phyloP scores from a whole-genome alignment of 2,797 vertebrate genomes.

The Spinibarbus caldwelli region DNA sequence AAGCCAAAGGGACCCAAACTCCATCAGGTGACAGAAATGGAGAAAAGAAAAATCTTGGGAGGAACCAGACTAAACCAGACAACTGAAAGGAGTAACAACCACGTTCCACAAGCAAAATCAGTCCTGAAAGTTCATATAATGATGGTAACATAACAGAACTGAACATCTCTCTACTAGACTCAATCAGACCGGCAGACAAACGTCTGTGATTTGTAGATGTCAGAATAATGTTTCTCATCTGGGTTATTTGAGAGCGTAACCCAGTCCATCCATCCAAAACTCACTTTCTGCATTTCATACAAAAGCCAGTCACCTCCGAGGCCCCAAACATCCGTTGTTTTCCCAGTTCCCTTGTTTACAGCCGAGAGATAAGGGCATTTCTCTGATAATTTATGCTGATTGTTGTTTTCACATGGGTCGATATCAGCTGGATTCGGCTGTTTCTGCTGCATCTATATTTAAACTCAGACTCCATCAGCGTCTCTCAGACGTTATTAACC shows the following conservation, averaged over 20 bases:
- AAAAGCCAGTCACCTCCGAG: not conserved
- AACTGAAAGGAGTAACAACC: not conserved
- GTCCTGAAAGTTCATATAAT: too few species aligned
- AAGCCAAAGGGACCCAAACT: not conserved
- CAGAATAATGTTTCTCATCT: not conserved
- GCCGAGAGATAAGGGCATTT: constrained; percentile 25
- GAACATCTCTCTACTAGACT: not conserved
- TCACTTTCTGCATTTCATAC: not conserved
- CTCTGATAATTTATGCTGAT: not conserved
- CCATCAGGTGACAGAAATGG: not conserved
- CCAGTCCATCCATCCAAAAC: not conserved
- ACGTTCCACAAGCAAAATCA: too few species aligned
- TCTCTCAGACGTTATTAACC: not conserved
- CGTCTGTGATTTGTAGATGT: not conserved
- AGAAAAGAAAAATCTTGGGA: not conserved
- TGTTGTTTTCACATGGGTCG: constrained; percentile 7
- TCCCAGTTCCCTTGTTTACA: not conserved
- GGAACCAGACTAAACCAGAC: not conserved
- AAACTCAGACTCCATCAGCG: constrained; percentile 7
- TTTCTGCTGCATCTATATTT: constrained; percentile 22
- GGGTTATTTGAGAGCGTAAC: not conserved
- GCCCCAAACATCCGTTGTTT: constrained; percentile 20
- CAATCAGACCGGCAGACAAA: not conserved
- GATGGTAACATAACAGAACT: not conserved
- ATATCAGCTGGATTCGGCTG: not conserved